phyloP scores from a whole-genome alignment of 1,140 invertebrate species.

The Bombus pyrosoma region DNA sequence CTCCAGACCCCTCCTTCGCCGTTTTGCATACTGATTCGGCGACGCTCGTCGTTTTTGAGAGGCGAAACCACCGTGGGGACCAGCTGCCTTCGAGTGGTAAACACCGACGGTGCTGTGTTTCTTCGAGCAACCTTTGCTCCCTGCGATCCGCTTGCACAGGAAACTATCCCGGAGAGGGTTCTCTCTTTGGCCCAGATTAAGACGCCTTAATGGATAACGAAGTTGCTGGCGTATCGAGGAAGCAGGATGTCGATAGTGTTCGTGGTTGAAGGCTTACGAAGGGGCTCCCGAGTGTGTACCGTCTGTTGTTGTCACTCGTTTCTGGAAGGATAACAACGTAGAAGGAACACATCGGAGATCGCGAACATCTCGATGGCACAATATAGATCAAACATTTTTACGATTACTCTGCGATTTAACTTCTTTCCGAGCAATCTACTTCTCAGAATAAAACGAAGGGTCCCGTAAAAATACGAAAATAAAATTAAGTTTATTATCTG shows the following conservation, averaged over 20 bases:
- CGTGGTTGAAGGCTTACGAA: slow-evolving; percentile 6
- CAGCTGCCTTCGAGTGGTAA: slow-evolving; percentile 62
- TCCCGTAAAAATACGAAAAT: not conserved
- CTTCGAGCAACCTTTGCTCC: not conserved
- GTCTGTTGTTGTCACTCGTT: slow-evolving; percentile 14
- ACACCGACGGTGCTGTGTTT: slow-evolving; percentile 46
- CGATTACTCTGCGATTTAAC: not conserved
- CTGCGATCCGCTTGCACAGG: not conserved
- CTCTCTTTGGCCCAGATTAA: slow-evolving; percentile 56
- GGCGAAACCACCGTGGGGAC: slow-evolving; percentile 24
- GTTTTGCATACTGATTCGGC: slow-evolving; percentile 19
- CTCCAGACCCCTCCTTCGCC: not conserved
- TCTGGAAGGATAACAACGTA: not conserved
- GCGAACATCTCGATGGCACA: not conserved
- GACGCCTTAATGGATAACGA: slow-evolving; percentile 50
- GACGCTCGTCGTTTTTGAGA: slow-evolving; percentile 3
- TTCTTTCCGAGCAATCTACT: not conserved
- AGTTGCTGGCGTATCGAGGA: slow-evolving; percentile 37
- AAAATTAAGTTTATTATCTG: not conserved
- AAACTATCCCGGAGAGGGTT: not conserved
- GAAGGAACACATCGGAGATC: not conserved
- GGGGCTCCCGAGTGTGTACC: not conserved
- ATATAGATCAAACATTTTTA: too few species aligned
- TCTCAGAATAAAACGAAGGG: not conserved
- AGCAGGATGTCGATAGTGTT: slow-evolving; percentile 41